Conservation (phyloP, 2,113 vertebrate genomes). For the Hipposideros armiger region DNA sequence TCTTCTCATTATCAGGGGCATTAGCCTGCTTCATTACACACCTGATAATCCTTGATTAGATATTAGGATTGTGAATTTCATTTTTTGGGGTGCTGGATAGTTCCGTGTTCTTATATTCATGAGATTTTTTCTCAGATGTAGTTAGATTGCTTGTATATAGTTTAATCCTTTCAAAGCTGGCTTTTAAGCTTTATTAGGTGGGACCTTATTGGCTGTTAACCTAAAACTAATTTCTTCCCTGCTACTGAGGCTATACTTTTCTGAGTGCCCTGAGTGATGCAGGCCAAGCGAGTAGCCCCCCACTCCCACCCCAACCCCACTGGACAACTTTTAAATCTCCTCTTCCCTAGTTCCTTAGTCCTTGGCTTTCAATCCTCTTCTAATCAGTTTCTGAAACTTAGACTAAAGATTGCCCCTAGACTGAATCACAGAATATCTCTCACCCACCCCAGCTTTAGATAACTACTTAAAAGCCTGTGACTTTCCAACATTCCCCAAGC, state of each 20-base stretch:
- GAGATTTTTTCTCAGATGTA: not conserved
- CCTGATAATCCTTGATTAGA: not conserved
- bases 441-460: too few relatives aligned
- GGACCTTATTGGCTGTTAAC: not conserved
- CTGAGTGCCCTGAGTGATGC: not conserved
- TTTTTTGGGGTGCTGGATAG: not conserved
- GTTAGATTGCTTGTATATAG: not conserved
- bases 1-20: not conserved
- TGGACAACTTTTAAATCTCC: too few relatives aligned
- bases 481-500: too few relatives aligned
- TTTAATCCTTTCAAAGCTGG: constrained; percentile 9
- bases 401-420: too few relatives aligned
- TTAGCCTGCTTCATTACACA: not conserved
- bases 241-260: not conserved
- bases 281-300: too few relatives aligned
- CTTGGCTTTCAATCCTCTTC: too few relatives aligned
- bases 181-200: constrained; percentile 21
- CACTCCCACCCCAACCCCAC: not conserved
- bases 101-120: not conserved
- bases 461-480: too few relatives aligned
- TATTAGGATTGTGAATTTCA: constrained; percentile 10
- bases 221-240: not conserved
- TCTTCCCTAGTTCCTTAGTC: too few relatives aligned
- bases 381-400: too few relatives aligned
- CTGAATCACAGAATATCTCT: too few relatives aligned